Percentiles rank a stretch among this genome's conserved stretches.
phyloP scores from a whole-genome alignment of 2,888 invertebrate genomes.

The Drosophila koepferae region DNA sequence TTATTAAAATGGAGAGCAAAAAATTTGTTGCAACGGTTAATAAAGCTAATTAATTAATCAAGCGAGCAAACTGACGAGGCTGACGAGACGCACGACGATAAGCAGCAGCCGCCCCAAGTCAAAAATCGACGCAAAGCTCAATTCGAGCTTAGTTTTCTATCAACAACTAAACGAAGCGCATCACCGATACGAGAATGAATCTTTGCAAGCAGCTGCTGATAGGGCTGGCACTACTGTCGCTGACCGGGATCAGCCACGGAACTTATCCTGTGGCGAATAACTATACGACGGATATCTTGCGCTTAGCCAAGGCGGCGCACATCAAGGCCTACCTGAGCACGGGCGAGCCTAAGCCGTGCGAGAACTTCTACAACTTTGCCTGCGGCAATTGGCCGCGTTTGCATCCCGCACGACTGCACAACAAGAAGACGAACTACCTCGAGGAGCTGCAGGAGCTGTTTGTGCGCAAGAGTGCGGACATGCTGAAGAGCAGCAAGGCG shows the following conservation, averaged over 20 bases:
- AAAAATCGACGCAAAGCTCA: slow-evolving; percentile 73
- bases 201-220: slow-evolving; percentile 30
- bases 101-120: slow-evolving; percentile 68
- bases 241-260: slow-evolving; percentile 8
- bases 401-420: slow-evolving; percentile 67
- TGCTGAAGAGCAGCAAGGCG: slow-evolving; percentile 60
- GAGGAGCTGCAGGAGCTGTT: slow-evolving; percentile 79
- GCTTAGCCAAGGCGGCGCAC: slow-evolving; percentile 80
- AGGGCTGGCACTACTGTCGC: slow-evolving; percentile 14
- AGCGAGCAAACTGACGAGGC: slow-evolving; percentile 25
- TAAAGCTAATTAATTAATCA: slow-evolving; percentile 76
- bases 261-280: slow-evolving; percentile 64
- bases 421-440: slow-evolving; percentile 71
- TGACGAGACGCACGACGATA: slow-evolving; percentile 51
- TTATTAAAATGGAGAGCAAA: slow-evolving; percentile 55
- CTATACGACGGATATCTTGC: slow-evolving; percentile 75
- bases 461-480: slow-evolving; percentile 77
- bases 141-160: slow-evolving; percentile 65
- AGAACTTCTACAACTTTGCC: slow-evolving; percentile 82
- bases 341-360: slow-evolving; percentile 60
- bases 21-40: slow-evolving; percentile 63
- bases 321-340: slow-evolving; percentile 78
- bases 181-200: slow-evolving; percentile 7
- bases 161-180: slow-evolving; percentile 56
- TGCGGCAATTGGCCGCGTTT: slow-evolving; percentile 82